Base-by-base conservation (phyloP, 2,113 vertebrate species). In the Xyliphius kryptos region DNA sequence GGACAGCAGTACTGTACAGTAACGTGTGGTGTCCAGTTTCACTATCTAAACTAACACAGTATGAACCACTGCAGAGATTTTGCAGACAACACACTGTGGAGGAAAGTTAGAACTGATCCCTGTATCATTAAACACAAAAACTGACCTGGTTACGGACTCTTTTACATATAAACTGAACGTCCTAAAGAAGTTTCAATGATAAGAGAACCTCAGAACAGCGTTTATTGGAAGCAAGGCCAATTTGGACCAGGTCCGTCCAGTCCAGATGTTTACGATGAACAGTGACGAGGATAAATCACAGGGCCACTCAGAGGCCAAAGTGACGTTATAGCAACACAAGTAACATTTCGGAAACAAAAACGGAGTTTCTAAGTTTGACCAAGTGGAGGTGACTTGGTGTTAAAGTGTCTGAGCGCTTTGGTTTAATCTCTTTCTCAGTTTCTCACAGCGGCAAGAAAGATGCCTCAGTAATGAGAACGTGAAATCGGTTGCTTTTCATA, bases 281-380 rank as follows among this genome's bases (percentile, higher is more conserved):
- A 47, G 37, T 20, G 43, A 15, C 51, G 32, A 19, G 41, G 46
- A 65, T 70, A 70, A 72, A 70, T 63, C 64, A 68, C 56, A 60
- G 12, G 36, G 17, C 47, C 44, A 37, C 8, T 48, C 26, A 10
- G 5, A 41, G 52, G 52, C 19, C 50, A 46, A 51, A 50, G 56
- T 44, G 44, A 63, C 5, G 36, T 56, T 22, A 22, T 4, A 10
- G 32, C 19, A 49, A 50, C 46, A 40, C 46, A 17, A 43, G 36
- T 14, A 14, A 5, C 7, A n/a, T 46, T 46, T 32, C 5, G 6
- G 13, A 38, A 15, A 51, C 12, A 11, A 46, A 43, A n/a, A 10
- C 19, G 15, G 16, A 26, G 53, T 63, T 72, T 72, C 62, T 15
- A n/a, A 50, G 47, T 14, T 19, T 20, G 20, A 3, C n/a, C 50